A percentile compares a stretch with the other conserved stretches of the same genome.
Evolutionary conservation across 2,888 invertebrate genomes (phyloP).

Genomic region (Cremastinae sp.): DNA sequence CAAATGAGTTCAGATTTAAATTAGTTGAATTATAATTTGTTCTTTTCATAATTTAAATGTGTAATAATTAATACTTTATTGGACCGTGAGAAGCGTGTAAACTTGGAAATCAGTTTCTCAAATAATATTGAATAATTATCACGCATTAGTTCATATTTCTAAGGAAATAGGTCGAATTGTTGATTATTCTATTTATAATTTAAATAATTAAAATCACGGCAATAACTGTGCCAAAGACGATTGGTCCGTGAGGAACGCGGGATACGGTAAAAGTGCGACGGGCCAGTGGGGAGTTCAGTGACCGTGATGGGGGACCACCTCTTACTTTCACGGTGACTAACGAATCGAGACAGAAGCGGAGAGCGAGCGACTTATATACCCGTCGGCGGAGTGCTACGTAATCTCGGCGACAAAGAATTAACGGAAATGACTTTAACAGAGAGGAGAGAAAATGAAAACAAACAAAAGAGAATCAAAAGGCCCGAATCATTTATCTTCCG

Average conservation of each 20-base stretch:
- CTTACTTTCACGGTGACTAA: constrained; percentile 71
- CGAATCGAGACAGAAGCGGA: constrained; percentile 60
- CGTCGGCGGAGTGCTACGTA: constrained; percentile 28
- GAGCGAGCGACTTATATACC: constrained; percentile 27
- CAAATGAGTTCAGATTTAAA: too few species aligned
- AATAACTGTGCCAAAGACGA: constrained; percentile 6
- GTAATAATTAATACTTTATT: too few species aligned
- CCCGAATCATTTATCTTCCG: too few species aligned
- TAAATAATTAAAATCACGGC: constrained; percentile 11
- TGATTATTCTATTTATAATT: too few species aligned
- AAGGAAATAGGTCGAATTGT: too few species aligned
- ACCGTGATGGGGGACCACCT: constrained; percentile 70
- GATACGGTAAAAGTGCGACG: constrained; percentile 65
- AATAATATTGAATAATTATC: too few species aligned
- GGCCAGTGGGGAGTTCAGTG: constrained; percentile 67
- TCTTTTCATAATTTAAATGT: too few species aligned
- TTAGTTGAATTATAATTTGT: too few species aligned
- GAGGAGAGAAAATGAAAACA: not conserved
- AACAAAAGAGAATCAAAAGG: not conserved
- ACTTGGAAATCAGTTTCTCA: too few species aligned
- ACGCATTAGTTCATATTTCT: too few species aligned
- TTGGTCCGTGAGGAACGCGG: constrained; percentile 16
- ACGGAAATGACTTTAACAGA: constrained; percentile 10
- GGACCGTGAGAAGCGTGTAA: too few species aligned
- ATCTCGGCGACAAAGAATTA: constrained; percentile 26